Percentiles rank a stretch among this genome's conserved stretches.
Evolutionary conservation across 2,797 vertebrate species (phyloP).

Genomic region (Phyllotis vaccarum): DNA sequence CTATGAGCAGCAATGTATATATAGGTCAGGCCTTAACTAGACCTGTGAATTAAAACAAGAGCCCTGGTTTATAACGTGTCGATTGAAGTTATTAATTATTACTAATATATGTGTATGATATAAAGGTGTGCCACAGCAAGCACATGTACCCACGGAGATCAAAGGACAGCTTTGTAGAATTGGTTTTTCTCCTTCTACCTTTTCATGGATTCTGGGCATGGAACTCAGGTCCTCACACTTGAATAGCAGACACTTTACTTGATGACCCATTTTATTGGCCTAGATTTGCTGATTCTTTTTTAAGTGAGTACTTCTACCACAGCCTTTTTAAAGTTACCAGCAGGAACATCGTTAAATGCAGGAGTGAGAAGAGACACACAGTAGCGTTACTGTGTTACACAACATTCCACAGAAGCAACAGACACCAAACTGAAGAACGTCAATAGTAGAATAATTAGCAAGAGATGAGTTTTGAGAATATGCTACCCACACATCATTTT

Average conservation of each 20-base stretch:
- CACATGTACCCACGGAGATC: no score
- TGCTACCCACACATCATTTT: neutral
- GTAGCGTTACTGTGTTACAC: neutral
- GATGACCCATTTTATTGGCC: neutral
- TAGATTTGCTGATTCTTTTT: neutral
- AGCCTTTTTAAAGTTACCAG: neutral
- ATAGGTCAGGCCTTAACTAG: neutral
- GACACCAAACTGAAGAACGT: neutral
- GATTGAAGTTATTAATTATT: neutral
- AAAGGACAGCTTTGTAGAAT: neutral
- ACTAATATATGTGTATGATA: neutral
- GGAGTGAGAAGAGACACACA: neutral
- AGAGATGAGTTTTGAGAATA: neutral
- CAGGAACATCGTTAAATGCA: neutral
- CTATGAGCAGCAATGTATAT: neutral
- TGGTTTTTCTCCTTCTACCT: neutral
- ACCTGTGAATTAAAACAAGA: neutral
- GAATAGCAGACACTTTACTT: neutral
- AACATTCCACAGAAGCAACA: neutral
- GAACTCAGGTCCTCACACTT: neutral
- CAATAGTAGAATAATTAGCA: conserved; percentile 8
- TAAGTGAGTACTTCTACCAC: neutral
- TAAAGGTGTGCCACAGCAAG: no score
- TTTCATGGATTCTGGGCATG: neutral
- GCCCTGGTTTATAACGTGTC: neutral